Conservation (phyloP, 1,140 invertebrate species). For the Drosophila rhopaloa region DNA sequence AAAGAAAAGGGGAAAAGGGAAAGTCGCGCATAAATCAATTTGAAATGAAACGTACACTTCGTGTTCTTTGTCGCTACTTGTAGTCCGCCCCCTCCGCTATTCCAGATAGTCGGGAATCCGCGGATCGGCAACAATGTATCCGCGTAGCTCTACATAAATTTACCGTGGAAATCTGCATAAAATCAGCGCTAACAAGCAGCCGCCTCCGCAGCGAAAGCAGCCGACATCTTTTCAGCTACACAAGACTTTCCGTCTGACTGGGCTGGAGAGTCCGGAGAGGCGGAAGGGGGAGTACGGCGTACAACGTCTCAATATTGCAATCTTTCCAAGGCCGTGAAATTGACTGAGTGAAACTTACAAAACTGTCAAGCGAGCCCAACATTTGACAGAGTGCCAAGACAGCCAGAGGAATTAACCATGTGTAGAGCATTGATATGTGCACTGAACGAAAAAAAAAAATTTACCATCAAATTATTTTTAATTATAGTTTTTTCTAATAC, state of each 20-base stretch:
- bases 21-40: conserved; percentile 70
- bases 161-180: conserved; percentile 76
- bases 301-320: conserved; percentile 70
- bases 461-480: too few relatives aligned
- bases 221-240: conserved; percentile 69
- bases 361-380: conserved; percentile 55
- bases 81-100: conserved; percentile 5
- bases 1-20: not conserved
- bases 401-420: conserved; percentile 39
- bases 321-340: conserved; percentile 58
- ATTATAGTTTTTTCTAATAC: not conserved
- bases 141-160: conserved; percentile 76
- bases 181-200: conserved; percentile 78
- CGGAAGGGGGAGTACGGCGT: not conserved
- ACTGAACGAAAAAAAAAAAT: not conserved
- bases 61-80: conserved; percentile 66
- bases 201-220: conserved; percentile 44
- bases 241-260: conserved; percentile 57
- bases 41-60: conserved; percentile 79
- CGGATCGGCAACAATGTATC: conserved; percentile 66
- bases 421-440: conserved; percentile 11
- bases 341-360: conserved; percentile 62
- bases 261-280: not conserved
- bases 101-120: conserved; percentile 18
- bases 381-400: conserved; percentile 45